phyloP scores from a whole-genome alignment of 2,113 vertebrate species.

The Calidris pygmaea region DNA sequence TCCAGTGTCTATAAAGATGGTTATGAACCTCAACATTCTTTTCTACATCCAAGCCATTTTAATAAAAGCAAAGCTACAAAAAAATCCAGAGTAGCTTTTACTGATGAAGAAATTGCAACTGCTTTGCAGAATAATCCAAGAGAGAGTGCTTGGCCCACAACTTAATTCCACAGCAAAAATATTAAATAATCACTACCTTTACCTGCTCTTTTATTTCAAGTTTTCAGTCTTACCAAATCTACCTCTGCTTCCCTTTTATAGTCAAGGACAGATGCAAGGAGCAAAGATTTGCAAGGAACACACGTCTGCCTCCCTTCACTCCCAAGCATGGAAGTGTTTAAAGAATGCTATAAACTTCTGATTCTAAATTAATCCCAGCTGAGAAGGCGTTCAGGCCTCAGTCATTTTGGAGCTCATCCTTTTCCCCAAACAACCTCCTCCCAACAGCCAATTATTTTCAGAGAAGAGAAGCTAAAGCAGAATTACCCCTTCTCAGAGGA shows the following conservation, averaged over 20 bases:
- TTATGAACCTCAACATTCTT: not conserved
- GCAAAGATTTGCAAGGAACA: not conserved
- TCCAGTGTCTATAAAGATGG: not conserved
- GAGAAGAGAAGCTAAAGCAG: not conserved
- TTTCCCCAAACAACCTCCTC: not conserved
- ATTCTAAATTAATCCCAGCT: not conserved
- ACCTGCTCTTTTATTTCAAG: not conserved
- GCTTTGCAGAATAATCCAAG: not conserved
- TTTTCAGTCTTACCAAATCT: not conserved
- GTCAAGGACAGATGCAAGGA: not conserved
- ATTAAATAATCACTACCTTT: not conserved
- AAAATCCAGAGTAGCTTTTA: not conserved
- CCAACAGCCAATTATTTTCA: not conserved
- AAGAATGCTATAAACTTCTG: not conserved
- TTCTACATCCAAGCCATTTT: not conserved
- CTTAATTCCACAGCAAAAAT: not conserved
- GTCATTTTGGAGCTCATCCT: not conserved
- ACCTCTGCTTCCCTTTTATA: not conserved
- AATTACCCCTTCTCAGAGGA: not conserved
- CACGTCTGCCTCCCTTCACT: not conserved
- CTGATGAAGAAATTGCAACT: not conserved
- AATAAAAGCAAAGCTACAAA: not conserved
- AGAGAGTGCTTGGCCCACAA: not conserved
- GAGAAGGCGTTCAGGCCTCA: not conserved
- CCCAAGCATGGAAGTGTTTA: not conserved